Conservation (phyloP, 2,113 vertebrate species). For the Sclerurus mexicanus region DNA sequence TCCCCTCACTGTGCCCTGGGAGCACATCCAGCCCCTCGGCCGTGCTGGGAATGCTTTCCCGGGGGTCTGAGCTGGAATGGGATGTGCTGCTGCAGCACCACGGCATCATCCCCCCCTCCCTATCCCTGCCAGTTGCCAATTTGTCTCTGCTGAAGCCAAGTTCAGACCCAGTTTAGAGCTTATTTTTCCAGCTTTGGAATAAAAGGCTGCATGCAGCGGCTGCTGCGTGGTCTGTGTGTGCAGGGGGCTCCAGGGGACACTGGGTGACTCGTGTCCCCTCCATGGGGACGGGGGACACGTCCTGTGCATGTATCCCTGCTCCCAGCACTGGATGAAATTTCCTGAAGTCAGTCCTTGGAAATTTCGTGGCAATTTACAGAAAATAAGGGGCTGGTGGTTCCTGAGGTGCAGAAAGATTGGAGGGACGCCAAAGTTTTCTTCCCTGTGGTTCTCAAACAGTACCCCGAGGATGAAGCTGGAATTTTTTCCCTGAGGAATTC, state of each 20-base stretch:
- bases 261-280: neutral
- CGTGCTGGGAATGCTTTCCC: neutral
- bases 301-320: neutral
- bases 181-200: slow-evolving; percentile 37
- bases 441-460: accelerated
- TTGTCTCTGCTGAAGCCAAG: slow-evolving; percentile 43
- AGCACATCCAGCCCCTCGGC: accelerated
- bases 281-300: accelerated
- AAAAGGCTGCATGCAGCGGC: neutral
- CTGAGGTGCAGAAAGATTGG: accelerated
- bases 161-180: neutral
- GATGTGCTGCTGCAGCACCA: neutral
- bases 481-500: accelerated
- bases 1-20: accelerated
- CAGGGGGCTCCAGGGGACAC: neutral
- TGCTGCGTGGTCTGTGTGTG: neutral
- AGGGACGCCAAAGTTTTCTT: accelerated
- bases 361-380: accelerated
- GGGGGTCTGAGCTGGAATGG: neutral
- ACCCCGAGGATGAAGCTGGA: accelerated
- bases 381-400: accelerated
- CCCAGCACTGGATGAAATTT: accelerated
- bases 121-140: slow-evolving; percentile 39
- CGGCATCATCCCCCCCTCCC: neutral
- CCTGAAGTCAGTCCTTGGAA: accelerated